phyloP scores from a whole-genome alignment of 1,140 invertebrate genomes.

The Drosophila takahashii region DNA sequence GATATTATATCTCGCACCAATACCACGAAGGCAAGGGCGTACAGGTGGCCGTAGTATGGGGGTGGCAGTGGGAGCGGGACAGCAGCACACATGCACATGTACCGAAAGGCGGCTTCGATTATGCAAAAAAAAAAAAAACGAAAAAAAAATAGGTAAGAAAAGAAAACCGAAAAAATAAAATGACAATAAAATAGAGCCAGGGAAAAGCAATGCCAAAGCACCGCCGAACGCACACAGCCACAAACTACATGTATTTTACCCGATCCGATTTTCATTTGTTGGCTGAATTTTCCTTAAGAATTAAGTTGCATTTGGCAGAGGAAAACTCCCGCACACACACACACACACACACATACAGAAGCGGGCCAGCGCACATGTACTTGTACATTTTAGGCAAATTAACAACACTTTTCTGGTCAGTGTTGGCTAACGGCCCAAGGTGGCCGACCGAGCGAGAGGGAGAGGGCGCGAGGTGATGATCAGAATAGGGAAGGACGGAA shows the following conservation, averaged over 20 bases:
- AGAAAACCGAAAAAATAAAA: not conserved
- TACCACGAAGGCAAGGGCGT: slow-evolving; percentile 64
- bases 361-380: slow-evolving; percentile 26
- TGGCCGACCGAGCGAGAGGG: slow-evolving; percentile 12
- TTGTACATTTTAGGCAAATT: slow-evolving; percentile 65
- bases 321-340: slow-evolving; percentile 37
- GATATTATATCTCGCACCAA: slow-evolving; percentile 41
- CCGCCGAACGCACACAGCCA: slow-evolving; percentile 7
- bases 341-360: not conserved
- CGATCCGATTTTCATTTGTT: slow-evolving; percentile 14
- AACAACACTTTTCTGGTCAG: slow-evolving; percentile 59
- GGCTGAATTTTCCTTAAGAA: not conserved
- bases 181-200: no score
- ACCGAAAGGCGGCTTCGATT: slow-evolving; percentile 62
- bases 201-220: not conserved
- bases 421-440: slow-evolving; percentile 33
- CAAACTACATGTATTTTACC: not conserved
- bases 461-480: not conserved
- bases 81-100: slow-evolving; percentile 64
- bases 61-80: slow-evolving; percentile 48
- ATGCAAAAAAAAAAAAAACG: slow-evolving; percentile 61
- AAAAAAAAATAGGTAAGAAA: not conserved
- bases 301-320: slow-evolving; percentile 24
- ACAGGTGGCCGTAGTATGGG: slow-evolving; percentile 75
- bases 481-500: no score